Evolutionary conservation across 2,113 vertebrate genomes (phyloP).

Genomic region (Triplophysa rosa): DNA sequence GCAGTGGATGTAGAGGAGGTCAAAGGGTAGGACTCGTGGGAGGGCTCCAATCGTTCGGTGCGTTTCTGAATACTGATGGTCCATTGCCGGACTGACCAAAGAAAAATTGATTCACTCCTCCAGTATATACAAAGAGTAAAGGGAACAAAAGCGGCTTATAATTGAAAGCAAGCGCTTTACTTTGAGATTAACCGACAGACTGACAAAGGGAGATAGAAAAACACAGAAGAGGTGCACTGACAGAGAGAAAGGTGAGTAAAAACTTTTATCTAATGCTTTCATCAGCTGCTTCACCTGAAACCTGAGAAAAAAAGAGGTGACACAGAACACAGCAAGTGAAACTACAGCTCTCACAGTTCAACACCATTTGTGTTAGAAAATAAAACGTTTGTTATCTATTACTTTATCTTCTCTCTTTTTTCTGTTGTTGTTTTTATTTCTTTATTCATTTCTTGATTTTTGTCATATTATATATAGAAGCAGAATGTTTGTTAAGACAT

Average conservation of each 20-base stretch:
- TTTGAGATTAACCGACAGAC: constrained; percentile 18
- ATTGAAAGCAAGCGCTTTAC: constrained; percentile 27
- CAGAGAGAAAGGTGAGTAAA: constrained; percentile 33
- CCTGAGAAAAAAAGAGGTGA: no score
- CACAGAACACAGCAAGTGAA: background rate
- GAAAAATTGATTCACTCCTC: constrained; percentile 38
- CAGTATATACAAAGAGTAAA: constrained; percentile 2
- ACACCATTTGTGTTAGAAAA: no score
- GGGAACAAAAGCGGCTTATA: constrained; percentile 34
- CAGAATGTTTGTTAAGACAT: no score
- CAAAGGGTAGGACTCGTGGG: background rate
- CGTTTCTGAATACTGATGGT: constrained; percentile 30
- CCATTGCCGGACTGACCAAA: constrained; percentile 35
- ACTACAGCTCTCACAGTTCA: no score
- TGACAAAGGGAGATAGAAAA: background rate
- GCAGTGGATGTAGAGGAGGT: background rate
- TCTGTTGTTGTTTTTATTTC: no score
- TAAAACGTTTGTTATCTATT: no score
- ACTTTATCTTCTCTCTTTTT: no score
- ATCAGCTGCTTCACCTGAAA: background rate
- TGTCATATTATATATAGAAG: no score
- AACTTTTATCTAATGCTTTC: constrained; percentile 10
- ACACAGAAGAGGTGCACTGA: background rate
- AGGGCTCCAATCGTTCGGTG: background rate
- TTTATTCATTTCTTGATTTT: no score